phyloP scores from a whole-genome alignment of 2,113 vertebrate species.

The Solenodon paradoxus region DNA sequence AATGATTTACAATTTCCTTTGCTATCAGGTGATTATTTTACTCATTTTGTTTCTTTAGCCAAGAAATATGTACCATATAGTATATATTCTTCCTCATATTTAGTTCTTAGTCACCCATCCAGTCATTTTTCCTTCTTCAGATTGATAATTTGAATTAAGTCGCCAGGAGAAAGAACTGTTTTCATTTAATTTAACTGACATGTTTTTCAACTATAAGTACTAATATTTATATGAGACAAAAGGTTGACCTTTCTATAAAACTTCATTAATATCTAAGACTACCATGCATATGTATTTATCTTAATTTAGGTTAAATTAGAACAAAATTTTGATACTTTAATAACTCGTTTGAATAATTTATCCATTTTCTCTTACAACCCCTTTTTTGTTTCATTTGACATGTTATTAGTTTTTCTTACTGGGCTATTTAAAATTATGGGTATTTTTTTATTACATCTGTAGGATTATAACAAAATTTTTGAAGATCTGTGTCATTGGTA shows the following conservation, averaged over 20 bases:
- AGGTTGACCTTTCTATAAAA: neutral
- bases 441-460: neutral
- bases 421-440: constrained; percentile 13
- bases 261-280: neutral
- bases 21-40: neutral
- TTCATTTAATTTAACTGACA: neutral
- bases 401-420: neutral
- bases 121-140: constrained; percentile 26
- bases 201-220: neutral
- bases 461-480: constrained; percentile 17
- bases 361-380: neutral
- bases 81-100: neutral
- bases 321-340: constrained; percentile 39
- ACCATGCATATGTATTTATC: neutral
- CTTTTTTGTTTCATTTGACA: neutral
- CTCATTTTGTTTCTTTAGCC: neutral
- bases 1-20: neutral
- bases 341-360: neutral
- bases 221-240: neutral
- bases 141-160: neutral
- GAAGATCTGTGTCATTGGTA: constrained; percentile 10
- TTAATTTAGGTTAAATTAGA: constrained; percentile 19
- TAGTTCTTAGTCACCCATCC: too few species aligned
- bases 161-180: neutral
- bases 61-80: neutral